Evolutionary conservation across 2,888 invertebrate species (phyloP).

Genomic region (Drosophila histrio): DNA sequence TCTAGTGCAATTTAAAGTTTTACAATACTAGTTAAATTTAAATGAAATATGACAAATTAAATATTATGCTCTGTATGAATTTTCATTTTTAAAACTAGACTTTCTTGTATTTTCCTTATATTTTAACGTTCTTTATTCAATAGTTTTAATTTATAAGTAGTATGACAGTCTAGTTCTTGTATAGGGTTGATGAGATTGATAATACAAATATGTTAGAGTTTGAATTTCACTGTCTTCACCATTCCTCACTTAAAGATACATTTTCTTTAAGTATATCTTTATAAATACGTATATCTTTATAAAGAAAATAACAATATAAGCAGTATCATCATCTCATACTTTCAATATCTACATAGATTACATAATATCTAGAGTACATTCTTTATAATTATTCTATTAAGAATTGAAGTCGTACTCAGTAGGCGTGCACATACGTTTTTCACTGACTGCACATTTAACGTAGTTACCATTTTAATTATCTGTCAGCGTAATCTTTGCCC

Average conservation of each 20-base stretch:
- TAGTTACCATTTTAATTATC: slow-evolving; percentile 78
- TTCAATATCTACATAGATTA: neutral
- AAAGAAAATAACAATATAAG: no score
- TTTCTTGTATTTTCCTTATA: no score
- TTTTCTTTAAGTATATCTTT: no score
- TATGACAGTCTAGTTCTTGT: neutral
- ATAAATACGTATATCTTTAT: no score
- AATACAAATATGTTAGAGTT: neutral
- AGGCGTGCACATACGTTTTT: slow-evolving; percentile 29
- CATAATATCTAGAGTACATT: neutral
- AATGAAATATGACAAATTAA: neutral
- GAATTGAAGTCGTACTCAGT: neutral
- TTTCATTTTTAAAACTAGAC: no score
- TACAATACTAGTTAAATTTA: neutral
- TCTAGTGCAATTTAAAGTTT: neutral
- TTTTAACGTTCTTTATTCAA: no score
- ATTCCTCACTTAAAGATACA: neutral
- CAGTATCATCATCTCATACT: neutral
- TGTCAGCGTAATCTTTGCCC: slow-evolving; percentile 75
- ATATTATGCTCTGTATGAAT: neutral
- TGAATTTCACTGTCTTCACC: neutral
- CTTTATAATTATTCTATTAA: neutral
- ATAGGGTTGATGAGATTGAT: neutral
- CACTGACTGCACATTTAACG: slow-evolving; percentile 58
- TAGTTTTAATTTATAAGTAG: neutral